Conservation (phyloP, 2,797 vertebrate genomes). For the Petrocephalus sullivani region DNA sequence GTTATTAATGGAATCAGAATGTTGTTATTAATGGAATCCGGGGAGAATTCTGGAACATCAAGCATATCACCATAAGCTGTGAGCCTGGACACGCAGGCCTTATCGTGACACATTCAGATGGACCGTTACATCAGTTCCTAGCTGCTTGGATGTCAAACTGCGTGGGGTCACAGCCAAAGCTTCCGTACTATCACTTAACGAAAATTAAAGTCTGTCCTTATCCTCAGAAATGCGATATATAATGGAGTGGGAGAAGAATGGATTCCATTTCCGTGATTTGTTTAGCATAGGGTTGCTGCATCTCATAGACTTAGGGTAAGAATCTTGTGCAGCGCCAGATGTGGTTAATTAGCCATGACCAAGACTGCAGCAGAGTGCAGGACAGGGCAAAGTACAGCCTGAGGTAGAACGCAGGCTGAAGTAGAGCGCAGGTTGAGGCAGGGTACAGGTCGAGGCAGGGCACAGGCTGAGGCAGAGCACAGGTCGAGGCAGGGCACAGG, state of each 20-base stretch:
- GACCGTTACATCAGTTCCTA: neutral
- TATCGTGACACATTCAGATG: neutral
- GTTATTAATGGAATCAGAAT: neutral
- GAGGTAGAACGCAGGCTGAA: no score
- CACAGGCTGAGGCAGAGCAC: no score
- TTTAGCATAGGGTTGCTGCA: neutral
- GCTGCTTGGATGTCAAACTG: neutral
- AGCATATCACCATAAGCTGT: neutral
- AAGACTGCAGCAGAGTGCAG: neutral
- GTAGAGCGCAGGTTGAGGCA: no score
- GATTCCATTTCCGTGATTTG: neutral
- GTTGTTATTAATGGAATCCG: constrained; percentile 7
- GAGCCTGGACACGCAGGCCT: neutral
- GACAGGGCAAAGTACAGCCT: neutral
- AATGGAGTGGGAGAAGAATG: neutral
- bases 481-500: no score
- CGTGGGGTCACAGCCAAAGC: neutral
- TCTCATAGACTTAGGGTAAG: neutral
- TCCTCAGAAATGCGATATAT: neutral
- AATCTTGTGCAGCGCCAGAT: neutral
- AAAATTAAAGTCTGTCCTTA: neutral
- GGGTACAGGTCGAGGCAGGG: neutral
- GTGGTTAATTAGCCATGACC: neutral
- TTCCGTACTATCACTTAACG: neutral
- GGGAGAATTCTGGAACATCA: neutral